Evolutionary conservation across 1,140 invertebrate genomes (phyloP), one percentile per base, ranked within the genome.

Genomic region (Brachionus rotundiformis): DNA sequence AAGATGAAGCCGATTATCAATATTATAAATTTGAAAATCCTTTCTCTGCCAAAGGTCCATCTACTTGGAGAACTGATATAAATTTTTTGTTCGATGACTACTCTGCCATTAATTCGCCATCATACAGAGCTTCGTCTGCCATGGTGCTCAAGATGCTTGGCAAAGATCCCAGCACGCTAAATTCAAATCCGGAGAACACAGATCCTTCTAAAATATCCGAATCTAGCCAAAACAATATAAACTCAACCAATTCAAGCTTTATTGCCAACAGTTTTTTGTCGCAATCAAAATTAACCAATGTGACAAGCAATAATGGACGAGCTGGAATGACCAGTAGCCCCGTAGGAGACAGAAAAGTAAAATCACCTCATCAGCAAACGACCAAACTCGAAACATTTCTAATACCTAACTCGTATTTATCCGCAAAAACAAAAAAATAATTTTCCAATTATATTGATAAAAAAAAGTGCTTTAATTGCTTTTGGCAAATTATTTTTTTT

Each of bases 101-200:
- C 25, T 73, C 68, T 8, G 27, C 16, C 44, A 73, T 73, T 25
- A 73, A 73, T 13, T 73, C 68, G 68, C 68, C 68, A 25, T 73
- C 68, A 23, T 73, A 73, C 41, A 33, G 68, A 41, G 39, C 68
- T 27, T 73, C 68, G 10, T 73, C 68, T 44, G 68, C 68, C 19
- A 68, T 68, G 63, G 33, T 68, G 16, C 16, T 68, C 36, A 36
- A 33, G 16, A 68, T 33, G 31, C 33, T 68, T 10, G 31, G 33
- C 33, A 68, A 68, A 68, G 63, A 68, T 8, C 29, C 29, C 3
- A 33, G n/a, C 6, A 31, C 16, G 0, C 7, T 33, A 1, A 36
- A 19, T 68, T 19, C 16, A 16, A 68, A 36, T 68, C 6, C 33
- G 1, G 63, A 68, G 8, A 68, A 16, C n/a, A 8, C n/a, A 4